Conservation (phyloP, 2,888 invertebrate genomes). For the Pollenia griseotomentosa region DNA sequence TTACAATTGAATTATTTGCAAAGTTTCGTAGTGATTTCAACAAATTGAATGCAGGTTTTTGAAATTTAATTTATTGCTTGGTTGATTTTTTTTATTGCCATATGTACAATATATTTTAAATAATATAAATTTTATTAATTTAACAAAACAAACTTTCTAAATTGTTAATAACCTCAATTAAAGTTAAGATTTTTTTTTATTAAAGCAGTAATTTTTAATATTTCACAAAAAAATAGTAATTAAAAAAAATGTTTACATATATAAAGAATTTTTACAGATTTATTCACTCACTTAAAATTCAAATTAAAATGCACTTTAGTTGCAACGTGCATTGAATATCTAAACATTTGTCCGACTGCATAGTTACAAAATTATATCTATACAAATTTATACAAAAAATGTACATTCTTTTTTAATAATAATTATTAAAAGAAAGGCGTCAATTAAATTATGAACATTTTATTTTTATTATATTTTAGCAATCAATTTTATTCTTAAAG, state of each 20-base stretch:
- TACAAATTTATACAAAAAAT: constrained; percentile 5
- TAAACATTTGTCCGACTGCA: constrained; percentile 8
- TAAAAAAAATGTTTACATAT: constrained; percentile 8
- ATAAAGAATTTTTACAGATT: constrained; percentile 22
- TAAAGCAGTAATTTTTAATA: constrained; percentile 12
- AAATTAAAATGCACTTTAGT: constrained; percentile 51
- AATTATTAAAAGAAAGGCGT: neutral
- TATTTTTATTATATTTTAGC: neutral
- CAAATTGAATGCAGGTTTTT: constrained; percentile 19
- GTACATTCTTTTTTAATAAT: constrained; percentile 33
- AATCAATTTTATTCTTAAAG: neutral
- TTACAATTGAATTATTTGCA: constrained; percentile 33
- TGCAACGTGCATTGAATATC: constrained; percentile 49
- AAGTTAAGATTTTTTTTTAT: constrained; percentile 33
- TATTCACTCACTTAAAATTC: constrained; percentile 1
- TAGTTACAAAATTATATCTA: constrained; percentile 3
- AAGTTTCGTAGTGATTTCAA: constrained; percentile 2
- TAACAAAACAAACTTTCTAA: constrained; percentile 57
- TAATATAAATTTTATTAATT: neutral
- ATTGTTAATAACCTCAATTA: constrained; percentile 59
- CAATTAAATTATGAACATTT: constrained; percentile 21
- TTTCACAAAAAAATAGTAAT: neutral
- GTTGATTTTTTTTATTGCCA: constrained; percentile 38
- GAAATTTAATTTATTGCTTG: constrained; percentile 53
- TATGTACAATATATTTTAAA: neutral